These are phyloP conservation scores for Catharus minimus DNA, from an alignment of 2,113 vertebrate species.

Conservation along the genomic window DNA sequence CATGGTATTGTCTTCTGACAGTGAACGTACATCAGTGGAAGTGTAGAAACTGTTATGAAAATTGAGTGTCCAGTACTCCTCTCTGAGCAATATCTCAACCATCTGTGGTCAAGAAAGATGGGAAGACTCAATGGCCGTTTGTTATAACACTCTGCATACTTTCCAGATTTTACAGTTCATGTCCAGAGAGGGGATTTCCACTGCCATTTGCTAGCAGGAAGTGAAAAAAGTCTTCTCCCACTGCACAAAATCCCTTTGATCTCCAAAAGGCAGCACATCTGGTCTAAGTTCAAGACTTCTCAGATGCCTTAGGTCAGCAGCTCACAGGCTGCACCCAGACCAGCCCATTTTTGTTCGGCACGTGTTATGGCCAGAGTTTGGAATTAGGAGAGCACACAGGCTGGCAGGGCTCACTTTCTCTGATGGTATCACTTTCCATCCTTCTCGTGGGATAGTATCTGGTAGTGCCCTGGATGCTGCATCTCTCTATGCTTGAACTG, in stretches of 20 bases:
- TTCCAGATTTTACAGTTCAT: not conserved
- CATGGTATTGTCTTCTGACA: not conserved
- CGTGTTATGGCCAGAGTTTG: not conserved
- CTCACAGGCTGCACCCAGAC: not conserved
- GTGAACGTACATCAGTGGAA: rapidly evolving
- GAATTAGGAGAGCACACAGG: not conserved
- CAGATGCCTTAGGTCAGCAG: not conserved
- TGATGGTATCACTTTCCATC: not conserved
- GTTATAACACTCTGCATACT: not conserved
- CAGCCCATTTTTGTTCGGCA: not conserved
- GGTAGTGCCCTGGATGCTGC: not conserved
- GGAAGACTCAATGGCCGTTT: not conserved
- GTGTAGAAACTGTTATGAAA: not conserved
- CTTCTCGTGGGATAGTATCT: not conserved
- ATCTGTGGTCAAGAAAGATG: not conserved
- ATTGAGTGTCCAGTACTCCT: not conserved
- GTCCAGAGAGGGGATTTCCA: not conserved
- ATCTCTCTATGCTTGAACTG: not conserved
- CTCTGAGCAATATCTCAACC: not conserved
- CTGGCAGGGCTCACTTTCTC: not conserved
- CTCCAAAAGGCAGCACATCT: conserved; percentile 22
- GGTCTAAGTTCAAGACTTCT: not conserved
- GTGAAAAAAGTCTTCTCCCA: not conserved
- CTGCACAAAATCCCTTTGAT: not conserved
- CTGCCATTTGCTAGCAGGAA: not conserved